These are phyloP conservation scores for Timandra comae DNA, from an alignment of 2,888 invertebrate species.

Conservation along the genomic window DNA sequence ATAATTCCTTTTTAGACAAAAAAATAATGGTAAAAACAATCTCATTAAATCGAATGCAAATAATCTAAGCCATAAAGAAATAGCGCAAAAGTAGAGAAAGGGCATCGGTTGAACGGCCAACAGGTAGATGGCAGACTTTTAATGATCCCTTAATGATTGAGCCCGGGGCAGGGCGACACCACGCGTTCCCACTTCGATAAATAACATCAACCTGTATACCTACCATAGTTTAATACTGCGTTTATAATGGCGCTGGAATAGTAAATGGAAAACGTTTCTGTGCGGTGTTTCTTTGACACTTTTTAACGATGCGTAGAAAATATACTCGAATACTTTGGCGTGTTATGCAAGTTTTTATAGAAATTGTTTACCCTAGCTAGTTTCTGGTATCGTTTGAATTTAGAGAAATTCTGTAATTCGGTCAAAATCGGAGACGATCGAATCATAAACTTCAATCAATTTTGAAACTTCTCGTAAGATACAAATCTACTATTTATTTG, in stretches of 20 bases:
- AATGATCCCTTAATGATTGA: conserved; percentile 64
- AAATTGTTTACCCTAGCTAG: too few species aligned
- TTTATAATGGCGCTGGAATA: conserved; percentile 11
- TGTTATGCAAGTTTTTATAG: neutral
- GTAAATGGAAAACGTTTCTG: conserved; percentile 5
- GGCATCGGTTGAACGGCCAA: conserved; percentile 38
- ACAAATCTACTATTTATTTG: too few species aligned
- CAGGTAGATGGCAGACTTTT: conserved; percentile 45
- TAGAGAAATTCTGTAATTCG: too few species aligned
- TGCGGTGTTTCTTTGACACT: conserved; percentile 3
- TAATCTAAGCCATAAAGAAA: conserved; percentile 27
- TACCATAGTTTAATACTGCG: conserved; percentile 3
- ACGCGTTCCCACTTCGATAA: conserved; percentile 35
- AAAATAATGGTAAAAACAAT: too few species aligned
- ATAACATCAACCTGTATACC: conserved; percentile 20
- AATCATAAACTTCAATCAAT: too few species aligned
- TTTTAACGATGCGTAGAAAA: conserved; percentile 2
- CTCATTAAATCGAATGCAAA: conserved; percentile 19
- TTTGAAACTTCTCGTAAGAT: too few species aligned
- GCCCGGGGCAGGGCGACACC: conserved; percentile 39
- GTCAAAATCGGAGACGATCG: too few species aligned
- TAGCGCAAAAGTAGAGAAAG: conserved; percentile 32
- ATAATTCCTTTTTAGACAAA: too few species aligned
- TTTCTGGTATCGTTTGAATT: too few species aligned
- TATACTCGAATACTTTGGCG: neutral